A percentile compares a stretch with the other conserved stretches of the same genome.
Conservation (phyloP, 2,797 vertebrate species). For the Pseudomugil gertrudae region DNA sequence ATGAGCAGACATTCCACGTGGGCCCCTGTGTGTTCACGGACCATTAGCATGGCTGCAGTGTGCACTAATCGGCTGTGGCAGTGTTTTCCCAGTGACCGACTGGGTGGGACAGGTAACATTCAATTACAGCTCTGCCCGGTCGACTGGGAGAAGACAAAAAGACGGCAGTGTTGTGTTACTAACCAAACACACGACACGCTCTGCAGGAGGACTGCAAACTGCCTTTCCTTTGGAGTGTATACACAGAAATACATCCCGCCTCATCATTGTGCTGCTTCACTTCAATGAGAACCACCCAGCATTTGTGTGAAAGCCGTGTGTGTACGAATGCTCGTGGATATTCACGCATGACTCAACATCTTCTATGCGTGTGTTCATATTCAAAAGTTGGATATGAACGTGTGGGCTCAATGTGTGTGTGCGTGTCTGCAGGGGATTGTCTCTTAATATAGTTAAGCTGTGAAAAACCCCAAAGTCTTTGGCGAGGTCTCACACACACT, state of each 20-base stretch:
- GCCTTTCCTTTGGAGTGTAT: slow-evolving; percentile 37
- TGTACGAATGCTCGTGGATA: slow-evolving; percentile 17
- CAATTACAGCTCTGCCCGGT: slow-evolving; percentile 56
- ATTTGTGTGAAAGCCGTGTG: slow-evolving; percentile 20
- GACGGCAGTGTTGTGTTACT: slow-evolving; percentile 51
- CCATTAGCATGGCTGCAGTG: slow-evolving; percentile 66
- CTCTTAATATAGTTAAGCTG: slow-evolving; percentile 80
- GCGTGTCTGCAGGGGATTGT: slow-evolving; percentile 67
- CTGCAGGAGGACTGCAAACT: slow-evolving; percentile 31
- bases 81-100: slow-evolving; percentile 47
- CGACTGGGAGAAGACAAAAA: slow-evolving; percentile 38
- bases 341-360: slow-evolving; percentile 32
- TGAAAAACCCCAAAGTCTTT: slow-evolving; percentile 79
- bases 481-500: slow-evolving; percentile 73
- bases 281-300: slow-evolving; percentile 61
- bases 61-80: slow-evolving; percentile 69
- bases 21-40: slow-evolving; percentile 65
- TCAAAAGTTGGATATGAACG: slow-evolving; percentile 47
- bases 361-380: slow-evolving; percentile 39
- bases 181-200: slow-evolving; percentile 60
- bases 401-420: slow-evolving; percentile 40
- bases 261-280: slow-evolving; percentile 44
- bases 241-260: slow-evolving; percentile 37
- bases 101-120: slow-evolving; percentile 75
- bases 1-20: slow-evolving; percentile 40